phyloP scores from a whole-genome alignment of 2,113 vertebrate genomes.

The Erythrolamprus reginae region DNA sequence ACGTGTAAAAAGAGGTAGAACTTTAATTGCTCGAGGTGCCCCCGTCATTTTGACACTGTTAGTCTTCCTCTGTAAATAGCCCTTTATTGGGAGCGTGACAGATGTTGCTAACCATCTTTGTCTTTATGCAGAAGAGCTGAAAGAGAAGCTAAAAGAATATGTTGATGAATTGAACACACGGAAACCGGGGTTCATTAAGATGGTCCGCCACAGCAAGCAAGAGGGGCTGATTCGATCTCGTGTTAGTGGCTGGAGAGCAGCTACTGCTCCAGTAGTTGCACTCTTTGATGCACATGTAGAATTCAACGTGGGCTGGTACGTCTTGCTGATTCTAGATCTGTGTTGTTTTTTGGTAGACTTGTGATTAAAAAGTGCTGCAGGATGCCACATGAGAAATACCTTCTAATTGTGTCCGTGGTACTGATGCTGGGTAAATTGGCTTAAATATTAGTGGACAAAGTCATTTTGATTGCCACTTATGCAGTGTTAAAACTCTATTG shows the following conservation, averaged over 20 bases:
- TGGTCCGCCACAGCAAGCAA: conserved; percentile 87
- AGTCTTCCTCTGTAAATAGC: background rate
- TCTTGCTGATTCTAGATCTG: background rate
- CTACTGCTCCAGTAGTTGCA: conserved; percentile 89
- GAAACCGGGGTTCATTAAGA: conserved; percentile 88
- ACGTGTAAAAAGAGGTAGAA: background rate
- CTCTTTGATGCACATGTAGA: conserved; percentile 97
- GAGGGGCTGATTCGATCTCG: conserved; percentile 94
- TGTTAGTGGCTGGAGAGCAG: conserved; percentile 92
- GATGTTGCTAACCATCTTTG: background rate
- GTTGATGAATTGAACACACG: conserved; percentile 84
- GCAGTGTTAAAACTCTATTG: background rate
- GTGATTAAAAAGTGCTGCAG: background rate
- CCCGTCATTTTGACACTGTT: background rate
- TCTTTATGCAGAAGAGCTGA: conserved; percentile 81
- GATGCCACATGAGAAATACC: background rate
- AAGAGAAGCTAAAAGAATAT: conserved; percentile 85
- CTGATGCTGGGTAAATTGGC: background rate
- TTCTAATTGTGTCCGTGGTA: background rate
- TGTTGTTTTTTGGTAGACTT: background rate
- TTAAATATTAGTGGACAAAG: background rate
- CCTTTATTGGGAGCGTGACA: background rate
- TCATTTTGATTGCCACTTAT: background rate
- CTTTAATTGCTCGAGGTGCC: background rate
- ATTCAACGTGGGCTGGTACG: conserved; percentile 92